These are phyloP conservation scores for Mesocentrotus franciscanus DNA, from an alignment of 53 echinoderm and acorn worm species.

Conservation along the genomic window DNA sequence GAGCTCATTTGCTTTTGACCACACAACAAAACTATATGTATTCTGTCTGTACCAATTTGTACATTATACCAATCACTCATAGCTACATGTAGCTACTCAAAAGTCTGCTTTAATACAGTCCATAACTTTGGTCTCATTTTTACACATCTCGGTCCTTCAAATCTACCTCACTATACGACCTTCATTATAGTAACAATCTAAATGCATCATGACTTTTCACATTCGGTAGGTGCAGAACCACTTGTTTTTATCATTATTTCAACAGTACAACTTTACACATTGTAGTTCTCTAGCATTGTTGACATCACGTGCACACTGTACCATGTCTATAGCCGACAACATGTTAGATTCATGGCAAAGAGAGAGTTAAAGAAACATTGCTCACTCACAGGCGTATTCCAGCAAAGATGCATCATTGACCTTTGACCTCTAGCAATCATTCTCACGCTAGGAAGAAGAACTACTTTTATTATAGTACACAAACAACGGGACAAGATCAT, in stretches of 20 bases:
- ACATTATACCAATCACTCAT: neutral
- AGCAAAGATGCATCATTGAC: slow-evolving; percentile 14
- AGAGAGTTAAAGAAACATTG: neutral
- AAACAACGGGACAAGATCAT: slow-evolving; percentile 22
- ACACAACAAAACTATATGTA: neutral
- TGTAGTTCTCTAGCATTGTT: neutral
- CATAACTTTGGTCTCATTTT: slow-evolving; percentile 1
- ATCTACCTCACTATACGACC: neutral
- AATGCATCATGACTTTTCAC: neutral
- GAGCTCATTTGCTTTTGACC: neutral
- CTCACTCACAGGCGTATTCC: neutral
- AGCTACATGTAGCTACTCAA: neutral
- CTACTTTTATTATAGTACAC: slow-evolving; percentile 41
- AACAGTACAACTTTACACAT: neutral
- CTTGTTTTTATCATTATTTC: neutral
- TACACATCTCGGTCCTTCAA: neutral
- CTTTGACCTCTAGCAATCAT: slow-evolving; percentile 17
- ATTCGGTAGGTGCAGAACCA: neutral
- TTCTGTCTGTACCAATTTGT: neutral
- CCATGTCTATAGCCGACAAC: neutral
- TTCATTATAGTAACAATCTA: neutral
- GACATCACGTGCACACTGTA: neutral
- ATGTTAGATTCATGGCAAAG: neutral
- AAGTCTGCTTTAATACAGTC: neutral
- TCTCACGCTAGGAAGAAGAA: slow-evolving; percentile 44